phyloP scores from a whole-genome alignment of 2,797 vertebrate species.

The Toxotes lorentzi region DNA sequence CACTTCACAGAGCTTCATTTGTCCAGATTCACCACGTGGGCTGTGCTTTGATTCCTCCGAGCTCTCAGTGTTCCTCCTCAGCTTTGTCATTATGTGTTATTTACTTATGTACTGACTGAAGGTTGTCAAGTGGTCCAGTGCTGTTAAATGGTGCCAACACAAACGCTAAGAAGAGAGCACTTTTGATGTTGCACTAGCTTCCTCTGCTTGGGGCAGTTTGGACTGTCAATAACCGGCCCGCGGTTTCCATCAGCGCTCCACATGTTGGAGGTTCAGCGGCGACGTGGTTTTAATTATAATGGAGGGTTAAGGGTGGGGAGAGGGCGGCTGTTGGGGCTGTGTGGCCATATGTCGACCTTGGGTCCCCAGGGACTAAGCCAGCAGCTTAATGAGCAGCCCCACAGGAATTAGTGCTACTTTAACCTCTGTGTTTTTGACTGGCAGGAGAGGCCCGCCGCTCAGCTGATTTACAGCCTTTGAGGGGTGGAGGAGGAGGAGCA shows the following conservation, averaged over 20 bases:
- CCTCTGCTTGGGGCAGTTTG: constrained; percentile 33
- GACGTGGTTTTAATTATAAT: constrained; percentile 63
- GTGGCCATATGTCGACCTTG: constrained; percentile 50
- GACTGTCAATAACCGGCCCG: constrained; percentile 45
- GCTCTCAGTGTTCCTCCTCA: constrained; percentile 7
- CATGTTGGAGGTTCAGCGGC: constrained; percentile 48
- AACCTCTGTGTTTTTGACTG: constrained; percentile 63
- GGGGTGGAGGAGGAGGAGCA: constrained; percentile 11
- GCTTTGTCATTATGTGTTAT: constrained; percentile 34
- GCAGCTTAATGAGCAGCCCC: constrained; percentile 65
- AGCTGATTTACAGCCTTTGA: constrained; percentile 50
- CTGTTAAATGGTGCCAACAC: constrained; percentile 19
- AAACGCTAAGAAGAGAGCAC: constrained; percentile 10
- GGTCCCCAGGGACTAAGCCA: constrained; percentile 54
- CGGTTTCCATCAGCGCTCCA: constrained; percentile 51
- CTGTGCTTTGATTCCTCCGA: constrained; percentile 26
- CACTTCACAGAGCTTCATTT: constrained; percentile 23
- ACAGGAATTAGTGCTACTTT: constrained; percentile 65
- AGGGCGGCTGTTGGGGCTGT: constrained; percentile 20
- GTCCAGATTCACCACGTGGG: constrained; percentile 13
- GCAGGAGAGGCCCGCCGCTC: constrained; percentile 42
- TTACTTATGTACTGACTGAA: constrained; percentile 17
- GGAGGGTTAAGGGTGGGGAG: not conserved
- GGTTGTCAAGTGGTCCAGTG: constrained; percentile 14
- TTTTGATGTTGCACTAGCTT: constrained; percentile 42